Evolutionary conservation across 2,888 invertebrate genomes (phyloP).

Genomic region (Pterostichus madidus): DNA sequence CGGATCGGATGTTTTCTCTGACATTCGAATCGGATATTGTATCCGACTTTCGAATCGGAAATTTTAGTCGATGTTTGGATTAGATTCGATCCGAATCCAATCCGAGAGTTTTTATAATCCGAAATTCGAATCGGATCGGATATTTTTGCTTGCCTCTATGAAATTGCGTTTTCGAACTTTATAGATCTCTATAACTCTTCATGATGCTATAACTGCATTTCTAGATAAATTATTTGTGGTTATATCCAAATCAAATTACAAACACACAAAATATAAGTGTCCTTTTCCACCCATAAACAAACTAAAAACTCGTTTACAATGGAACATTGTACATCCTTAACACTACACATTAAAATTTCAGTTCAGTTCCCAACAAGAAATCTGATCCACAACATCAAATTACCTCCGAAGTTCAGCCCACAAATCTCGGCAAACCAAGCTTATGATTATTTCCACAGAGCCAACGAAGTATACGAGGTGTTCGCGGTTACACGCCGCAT

Average conservation of each 20-base stretch:
- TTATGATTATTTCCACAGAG: conserved; percentile 9
- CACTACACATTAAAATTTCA: neutral
- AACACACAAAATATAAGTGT: neutral
- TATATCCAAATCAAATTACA: neutral
- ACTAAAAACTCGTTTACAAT: conserved; percentile 20
- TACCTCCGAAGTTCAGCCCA: conserved; percentile 13
- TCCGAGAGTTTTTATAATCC: no score
- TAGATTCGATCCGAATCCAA: no score
- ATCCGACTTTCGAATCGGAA: no score
- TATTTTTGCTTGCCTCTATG: no score
- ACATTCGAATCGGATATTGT: no score
- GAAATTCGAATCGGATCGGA: no score
- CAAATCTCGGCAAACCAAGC: conserved; percentile 19
- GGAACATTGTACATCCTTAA: conserved; percentile 6
- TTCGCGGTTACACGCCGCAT: conserved; percentile 52
- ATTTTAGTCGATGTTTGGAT: no score
- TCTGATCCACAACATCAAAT: conserved; percentile 46
- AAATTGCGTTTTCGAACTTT: no score
- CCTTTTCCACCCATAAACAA: neutral
- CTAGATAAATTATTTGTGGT: no score
- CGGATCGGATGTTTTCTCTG: no score
- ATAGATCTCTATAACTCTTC: no score
- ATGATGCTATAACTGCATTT: no score
- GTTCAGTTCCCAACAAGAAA: conserved; percentile 23
- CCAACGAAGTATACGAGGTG: conserved; percentile 19